A percentile compares a stretch with the other conserved stretches of the same genome.
Evolutionary conservation across 2,113 vertebrate genomes (phyloP).

Genomic region (Limanda limanda): DNA sequence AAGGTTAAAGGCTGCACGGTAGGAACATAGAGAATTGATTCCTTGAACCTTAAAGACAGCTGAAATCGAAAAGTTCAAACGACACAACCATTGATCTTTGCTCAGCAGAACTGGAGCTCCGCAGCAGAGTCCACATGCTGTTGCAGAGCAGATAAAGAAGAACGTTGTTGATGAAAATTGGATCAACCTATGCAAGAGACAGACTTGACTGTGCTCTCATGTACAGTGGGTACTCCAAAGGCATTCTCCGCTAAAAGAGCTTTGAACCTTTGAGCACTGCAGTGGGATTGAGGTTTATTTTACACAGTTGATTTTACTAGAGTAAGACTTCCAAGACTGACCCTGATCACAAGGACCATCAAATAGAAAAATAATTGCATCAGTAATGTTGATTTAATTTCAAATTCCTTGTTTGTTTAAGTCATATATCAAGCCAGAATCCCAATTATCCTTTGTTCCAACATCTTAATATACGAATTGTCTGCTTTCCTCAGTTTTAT

Average conservation of each 20-base stretch:
- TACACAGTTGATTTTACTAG: not conserved
- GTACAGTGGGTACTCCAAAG: conserved; percentile 53
- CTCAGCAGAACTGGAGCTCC: conserved; percentile 1
- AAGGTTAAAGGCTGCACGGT: conserved; percentile 57
- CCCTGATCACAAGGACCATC: not conserved
- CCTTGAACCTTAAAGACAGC: not conserved
- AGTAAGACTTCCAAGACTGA: not conserved
- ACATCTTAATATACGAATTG: not conserved
- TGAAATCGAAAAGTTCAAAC: conserved; percentile 37
- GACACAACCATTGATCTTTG: conserved; percentile 3
- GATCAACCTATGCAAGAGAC: conserved; percentile 31
- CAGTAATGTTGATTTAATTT: not conserved
- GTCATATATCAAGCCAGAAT: not conserved
- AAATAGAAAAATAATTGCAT: not conserved
- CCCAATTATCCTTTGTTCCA: too few relatives aligned
- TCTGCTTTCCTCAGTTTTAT: not conserved
- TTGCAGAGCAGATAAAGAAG: conserved; percentile 12
- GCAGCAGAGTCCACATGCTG: not conserved
- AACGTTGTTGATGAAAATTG: conserved; percentile 31
- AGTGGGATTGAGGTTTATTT: not conserved
- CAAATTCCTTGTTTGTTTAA: not conserved
- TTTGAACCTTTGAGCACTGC: conserved; percentile 54
- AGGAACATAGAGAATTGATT: conserved; percentile 50
- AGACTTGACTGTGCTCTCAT: conserved; percentile 43
- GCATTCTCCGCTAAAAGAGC: conserved; percentile 47